Base-by-base conservation (phyloP, 2,888 invertebrate genomes). In the Bhutanitis thaidina region DNA sequence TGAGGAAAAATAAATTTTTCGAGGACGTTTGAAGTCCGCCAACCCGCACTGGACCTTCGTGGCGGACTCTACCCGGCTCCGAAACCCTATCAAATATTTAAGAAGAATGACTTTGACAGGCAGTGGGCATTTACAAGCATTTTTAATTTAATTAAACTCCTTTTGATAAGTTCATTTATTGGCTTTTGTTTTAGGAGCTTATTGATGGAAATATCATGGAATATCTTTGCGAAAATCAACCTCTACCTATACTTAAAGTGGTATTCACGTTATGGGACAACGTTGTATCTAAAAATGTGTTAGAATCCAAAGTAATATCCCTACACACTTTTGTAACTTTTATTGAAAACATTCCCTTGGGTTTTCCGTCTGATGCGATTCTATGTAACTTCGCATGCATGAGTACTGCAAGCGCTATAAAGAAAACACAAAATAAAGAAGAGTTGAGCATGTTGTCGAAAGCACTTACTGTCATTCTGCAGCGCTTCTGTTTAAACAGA, bases 241-340 rank as follows among this genome's bases (percentile, higher is more conserved):
- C 91, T 3, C 63, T 82, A 34, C 73, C 80, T n/a, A 64, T 93
- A 45, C 91, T 93, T 55, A 86, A 85, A 62, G 79, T 92, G 51
- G 65, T 93, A 13, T 74, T 91, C 43, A 71, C 79, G 44, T 63
- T 93, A 1, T 90, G 90, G 71, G 71, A 80, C 14, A 82, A 82
- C 30, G 77, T 93, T 4, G 71, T 90, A 25, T 69, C 76, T 10
- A 84, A 86, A 53, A 74, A 76, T 13, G 77, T 90, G 25, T 65
- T 80, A 5, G 91, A 92, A 57, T 84, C 90, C 36, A 92, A 91
- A 71, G 64, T 91, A 1, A 69, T 90, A 47, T 78, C 84, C 10
- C 77, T 94, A 34, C 90, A 93, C 62, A 87, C 91, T 0, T 93
- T 91, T 57, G 67, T 90, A 3, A 87, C 84, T 1, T 90, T 93